Base-by-base conservation (phyloP, 2,888 invertebrate species). In the Cremastinae sp. region DNA sequence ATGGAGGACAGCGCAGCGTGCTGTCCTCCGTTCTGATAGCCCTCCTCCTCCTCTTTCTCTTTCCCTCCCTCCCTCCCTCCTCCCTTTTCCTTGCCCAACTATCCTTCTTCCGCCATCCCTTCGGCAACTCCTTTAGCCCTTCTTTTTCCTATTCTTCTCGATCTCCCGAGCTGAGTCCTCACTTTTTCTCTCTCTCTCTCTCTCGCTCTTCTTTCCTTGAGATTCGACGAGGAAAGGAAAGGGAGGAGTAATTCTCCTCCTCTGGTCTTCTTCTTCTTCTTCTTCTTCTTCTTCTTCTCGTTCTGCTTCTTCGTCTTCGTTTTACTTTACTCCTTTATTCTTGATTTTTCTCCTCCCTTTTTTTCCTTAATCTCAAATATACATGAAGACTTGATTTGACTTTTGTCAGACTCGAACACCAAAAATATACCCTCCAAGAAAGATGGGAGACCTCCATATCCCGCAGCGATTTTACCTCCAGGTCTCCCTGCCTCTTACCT, bases 1-100 rank as follows among this genome's bases (percentile, higher is more conserved):
- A 89, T 89, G 89, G 89, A 88, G 88, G 89, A 89, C 89, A 89
- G 88, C 89, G 85, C 88, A 89, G 89, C 86, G 83, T 84, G 87
- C 88, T 88, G 87, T 87, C 88, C 87, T 84, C 85, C 82, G 69
- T 78, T 82, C 81, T 76, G 78, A 82, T 75, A 56, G 71, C 65
- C 56, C 58, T 74, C 76, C 79, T 74, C 70, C 75, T 75, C 36
- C 34, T 62, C 59, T 49, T 69, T 74, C 73, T 62, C 71, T 54
- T 51, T 72, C 73, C 76, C 51, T 74, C 68, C 74, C 76, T 73
- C 58, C 70, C 62, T 69, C 65, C 59, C 73, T 64, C 70, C 75
- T 59, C 61, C 74, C 58, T 75, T 47, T 77, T 74, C 76, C 74
- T 56, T 70, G 2, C 61, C 68, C 65, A 56, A 73, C 64, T 68